Evolutionary conservation across 2,113 vertebrate species (phyloP).

Genomic region (Beaufortia kweichowensis): DNA sequence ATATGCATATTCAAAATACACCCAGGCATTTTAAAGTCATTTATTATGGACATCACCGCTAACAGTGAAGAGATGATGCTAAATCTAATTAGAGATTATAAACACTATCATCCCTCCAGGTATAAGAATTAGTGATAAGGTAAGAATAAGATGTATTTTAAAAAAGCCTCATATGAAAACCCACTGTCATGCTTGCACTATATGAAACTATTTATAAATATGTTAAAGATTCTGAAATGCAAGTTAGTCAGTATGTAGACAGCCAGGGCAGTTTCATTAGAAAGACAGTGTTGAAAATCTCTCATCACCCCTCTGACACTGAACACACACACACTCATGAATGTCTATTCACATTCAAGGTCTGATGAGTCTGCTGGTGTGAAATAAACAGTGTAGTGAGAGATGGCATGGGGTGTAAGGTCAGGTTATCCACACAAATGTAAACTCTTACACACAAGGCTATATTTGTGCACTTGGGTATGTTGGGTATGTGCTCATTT

Average conservation of each 20-base stretch:
- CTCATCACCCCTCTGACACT: slow-evolving; percentile 6
- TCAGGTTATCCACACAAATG: slow-evolving; percentile 28
- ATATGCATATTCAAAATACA: too few relatives aligned
- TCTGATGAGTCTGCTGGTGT: not conserved
- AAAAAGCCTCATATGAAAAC: too few relatives aligned
- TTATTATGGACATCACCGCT: too few relatives aligned
- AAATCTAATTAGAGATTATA: too few relatives aligned
- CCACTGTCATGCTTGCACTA: too few relatives aligned
- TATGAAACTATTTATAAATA: too few relatives aligned
- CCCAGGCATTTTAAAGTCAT: too few relatives aligned
- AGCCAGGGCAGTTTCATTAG: slow-evolving; percentile 45
- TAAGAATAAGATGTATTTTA: too few relatives aligned
- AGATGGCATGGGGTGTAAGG: slow-evolving; percentile 28
- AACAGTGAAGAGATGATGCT: too few relatives aligned
- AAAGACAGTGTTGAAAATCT: slow-evolving; percentile 23
- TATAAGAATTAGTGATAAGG: too few relatives aligned
- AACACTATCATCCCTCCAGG: too few relatives aligned
- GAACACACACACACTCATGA: slow-evolving; percentile 22
- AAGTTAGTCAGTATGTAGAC: not conserved
- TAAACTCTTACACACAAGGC: slow-evolving; percentile 21
- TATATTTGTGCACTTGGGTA: not conserved
- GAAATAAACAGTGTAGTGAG: slow-evolving; percentile 40
- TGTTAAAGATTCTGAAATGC: too few relatives aligned
- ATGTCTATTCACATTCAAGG: slow-evolving; percentile 14
- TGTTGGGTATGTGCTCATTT: not conserved